Percentiles rank a stretch among this genome's conserved stretches.
phyloP scores from a whole-genome alignment of 2,888 invertebrate species.

The Orthosia gothica region DNA sequence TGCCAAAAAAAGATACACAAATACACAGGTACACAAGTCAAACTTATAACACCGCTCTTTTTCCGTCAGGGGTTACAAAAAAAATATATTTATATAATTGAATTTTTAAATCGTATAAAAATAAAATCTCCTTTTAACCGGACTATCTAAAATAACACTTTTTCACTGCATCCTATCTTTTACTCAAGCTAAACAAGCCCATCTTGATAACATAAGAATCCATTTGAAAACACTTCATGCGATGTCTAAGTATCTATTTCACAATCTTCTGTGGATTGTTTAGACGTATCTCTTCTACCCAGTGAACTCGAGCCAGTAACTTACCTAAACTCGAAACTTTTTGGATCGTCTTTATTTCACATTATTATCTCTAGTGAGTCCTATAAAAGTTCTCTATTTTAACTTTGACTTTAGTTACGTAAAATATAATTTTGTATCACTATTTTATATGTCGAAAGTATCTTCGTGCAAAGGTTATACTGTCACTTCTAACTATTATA shows the following conservation, averaged over 20 bases:
- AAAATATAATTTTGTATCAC: background rate
- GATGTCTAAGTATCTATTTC: conserved; percentile 73
- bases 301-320: conserved; percentile 54
- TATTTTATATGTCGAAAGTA: no score
- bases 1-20: no score
- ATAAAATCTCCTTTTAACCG: background rate
- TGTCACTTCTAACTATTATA: no score
- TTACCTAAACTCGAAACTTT: conserved; percentile 46
- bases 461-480: no score
- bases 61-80: no score
- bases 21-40: no score
- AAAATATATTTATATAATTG: no score
- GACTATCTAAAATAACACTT: conserved; percentile 3
- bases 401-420: conserved; percentile 8
- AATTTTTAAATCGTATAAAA: background rate
- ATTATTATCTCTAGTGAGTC: conserved; percentile 41
- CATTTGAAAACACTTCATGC: conserved; percentile 79
- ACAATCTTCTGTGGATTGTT: conserved; percentile 69
- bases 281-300: conserved; percentile 53
- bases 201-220: conserved; percentile 63
- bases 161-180: conserved; percentile 19
- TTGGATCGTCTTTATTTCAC: conserved; percentile 39
- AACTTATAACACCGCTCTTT: no score
- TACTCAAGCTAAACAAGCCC: conserved; percentile 40
- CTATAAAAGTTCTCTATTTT: conserved; percentile 16